These are phyloP conservation scores for Nasua narica DNA, from an alignment of 2,797 vertebrate species.

Conservation along the genomic window DNA sequence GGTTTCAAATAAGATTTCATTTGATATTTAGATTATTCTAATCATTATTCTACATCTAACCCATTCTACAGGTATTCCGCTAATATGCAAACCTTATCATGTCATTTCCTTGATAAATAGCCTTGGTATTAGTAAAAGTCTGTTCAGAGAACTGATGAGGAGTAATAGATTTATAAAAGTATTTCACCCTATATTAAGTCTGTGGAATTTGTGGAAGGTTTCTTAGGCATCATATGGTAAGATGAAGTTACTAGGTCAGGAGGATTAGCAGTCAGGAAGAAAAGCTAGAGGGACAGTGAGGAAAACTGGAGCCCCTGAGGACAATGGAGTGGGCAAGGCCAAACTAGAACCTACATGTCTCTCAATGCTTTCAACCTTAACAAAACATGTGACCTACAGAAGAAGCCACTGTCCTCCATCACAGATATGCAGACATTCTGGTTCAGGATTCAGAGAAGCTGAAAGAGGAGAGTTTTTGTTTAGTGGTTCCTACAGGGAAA, in stretches of 20 bases:
- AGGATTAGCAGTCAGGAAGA: neutral
- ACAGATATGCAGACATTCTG: neutral
- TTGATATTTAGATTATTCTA: neutral
- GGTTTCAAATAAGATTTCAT: slow-evolving; percentile 4
- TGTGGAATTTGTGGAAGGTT: neutral
- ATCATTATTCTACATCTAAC: neutral
- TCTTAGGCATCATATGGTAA: neutral
- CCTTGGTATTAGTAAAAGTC: neutral
- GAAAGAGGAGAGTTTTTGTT: neutral
- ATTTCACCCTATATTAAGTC: neutral
- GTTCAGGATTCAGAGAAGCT: neutral
- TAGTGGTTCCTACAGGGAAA: neutral
- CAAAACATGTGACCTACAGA: neutral
- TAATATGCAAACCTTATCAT: neutral
- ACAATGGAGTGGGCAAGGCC: neutral
- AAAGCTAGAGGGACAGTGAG: neutral
- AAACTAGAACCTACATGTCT: neutral
- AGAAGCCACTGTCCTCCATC: neutral
- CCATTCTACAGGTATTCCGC: neutral
- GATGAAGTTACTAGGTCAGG: neutral
- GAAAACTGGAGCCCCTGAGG: neutral
- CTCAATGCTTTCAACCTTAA: neutral
- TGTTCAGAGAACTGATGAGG: neutral
- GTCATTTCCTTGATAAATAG: neutral
- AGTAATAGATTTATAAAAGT: neutral